Percentiles rank a stretch among this genome's conserved stretches.
Evolutionary conservation across 2,888 invertebrate species (phyloP).

Genomic region (Mesoligia furuncula): DNA sequence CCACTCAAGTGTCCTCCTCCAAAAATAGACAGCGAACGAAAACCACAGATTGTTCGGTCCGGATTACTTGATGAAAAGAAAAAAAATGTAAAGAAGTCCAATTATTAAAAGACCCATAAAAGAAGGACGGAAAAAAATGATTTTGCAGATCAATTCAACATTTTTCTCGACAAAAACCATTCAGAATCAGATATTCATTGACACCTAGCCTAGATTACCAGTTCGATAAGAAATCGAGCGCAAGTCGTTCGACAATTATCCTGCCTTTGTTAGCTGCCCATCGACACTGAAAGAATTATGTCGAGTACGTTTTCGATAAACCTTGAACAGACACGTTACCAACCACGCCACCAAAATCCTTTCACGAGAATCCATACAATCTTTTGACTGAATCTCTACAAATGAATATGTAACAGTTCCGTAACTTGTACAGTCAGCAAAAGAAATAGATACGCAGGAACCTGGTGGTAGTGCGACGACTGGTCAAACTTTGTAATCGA

Average conservation of each 20-base stretch:
- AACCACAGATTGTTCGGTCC: too few relatives aligned
- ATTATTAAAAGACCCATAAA: too few relatives aligned
- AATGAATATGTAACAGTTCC: conserved; percentile 20
- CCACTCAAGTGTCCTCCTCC: too few relatives aligned
- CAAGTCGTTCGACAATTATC: not conserved
- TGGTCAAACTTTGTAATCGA: too few relatives aligned
- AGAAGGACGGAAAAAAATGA: not conserved
- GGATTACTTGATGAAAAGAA: not conserved
- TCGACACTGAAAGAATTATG: not conserved
- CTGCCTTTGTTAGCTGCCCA: not conserved
- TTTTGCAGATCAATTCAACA: not conserved
- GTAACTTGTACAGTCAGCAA: not conserved
- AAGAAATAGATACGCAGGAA: not conserved
- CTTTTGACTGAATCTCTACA: not conserved
- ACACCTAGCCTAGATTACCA: not conserved
- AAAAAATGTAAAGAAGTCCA: not conserved
- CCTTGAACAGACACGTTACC: not conserved
- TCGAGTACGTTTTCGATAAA: conserved; percentile 10
- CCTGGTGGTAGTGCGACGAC: not conserved
- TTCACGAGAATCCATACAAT: conserved; percentile 14
- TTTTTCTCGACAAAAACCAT: not conserved
- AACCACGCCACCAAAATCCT: conserved; percentile 13
- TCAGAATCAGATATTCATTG: conserved; percentile 1
- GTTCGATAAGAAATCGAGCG: conserved; percentile 8
- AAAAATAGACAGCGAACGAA: too few relatives aligned